A percentile compares a stretch with the other conserved stretches of the same genome.
These are phyloP conservation scores for Eira barbara DNA, from an alignment of 2,113 vertebrate genomes.

Conservation along the genomic window DNA sequence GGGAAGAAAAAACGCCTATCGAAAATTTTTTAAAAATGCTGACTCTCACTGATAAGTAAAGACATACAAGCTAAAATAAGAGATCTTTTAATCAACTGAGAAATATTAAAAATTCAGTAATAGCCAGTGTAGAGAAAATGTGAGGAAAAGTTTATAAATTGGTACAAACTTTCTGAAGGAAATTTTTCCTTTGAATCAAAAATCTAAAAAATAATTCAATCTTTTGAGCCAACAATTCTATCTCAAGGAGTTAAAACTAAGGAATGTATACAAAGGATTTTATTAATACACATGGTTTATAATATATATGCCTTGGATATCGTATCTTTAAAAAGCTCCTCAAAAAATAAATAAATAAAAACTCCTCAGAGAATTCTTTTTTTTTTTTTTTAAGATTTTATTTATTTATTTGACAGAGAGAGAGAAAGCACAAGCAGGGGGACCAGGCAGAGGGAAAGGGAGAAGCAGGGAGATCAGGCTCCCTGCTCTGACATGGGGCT, in stretches of 20 bases:
- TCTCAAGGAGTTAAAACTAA: not conserved
- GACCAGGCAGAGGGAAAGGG: not conserved
- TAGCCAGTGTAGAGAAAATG: not conserved
- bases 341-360: not conserved
- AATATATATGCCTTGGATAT: not conserved
- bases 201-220: constrained; percentile 27
- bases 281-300: not conserved
- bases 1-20: too few species aligned
- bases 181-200: constrained; percentile 19
- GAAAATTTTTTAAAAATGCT: not conserved
- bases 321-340: not conserved
- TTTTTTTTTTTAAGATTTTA: too few species aligned
- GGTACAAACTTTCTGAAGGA: not conserved
- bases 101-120: not conserved
- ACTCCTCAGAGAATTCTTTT: not conserved
- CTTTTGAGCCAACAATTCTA: not conserved
- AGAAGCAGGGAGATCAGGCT: not conserved
- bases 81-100: not conserved
- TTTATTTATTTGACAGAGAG: too few species aligned
- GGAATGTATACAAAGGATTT: constrained; percentile 2
- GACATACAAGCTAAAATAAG: constrained; percentile 8
- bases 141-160: not conserved
- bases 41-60: not conserved
- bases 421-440: too few species aligned
- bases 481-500: not conserved